These are phyloP conservation scores for Brachionus rotundiformis DNA, from an alignment of 1,140 invertebrate species.

Conservation along the genomic window DNA sequence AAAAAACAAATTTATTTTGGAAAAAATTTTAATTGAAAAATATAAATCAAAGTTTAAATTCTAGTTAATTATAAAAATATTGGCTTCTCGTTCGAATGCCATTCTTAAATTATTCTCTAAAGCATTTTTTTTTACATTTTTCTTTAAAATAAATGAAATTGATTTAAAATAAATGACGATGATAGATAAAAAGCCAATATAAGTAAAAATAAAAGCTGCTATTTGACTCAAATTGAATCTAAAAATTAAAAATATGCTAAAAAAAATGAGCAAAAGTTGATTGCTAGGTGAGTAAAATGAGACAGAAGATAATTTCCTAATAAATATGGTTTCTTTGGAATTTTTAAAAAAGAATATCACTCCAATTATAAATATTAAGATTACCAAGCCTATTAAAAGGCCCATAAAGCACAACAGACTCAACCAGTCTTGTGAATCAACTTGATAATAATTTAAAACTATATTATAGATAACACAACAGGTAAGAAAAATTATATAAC, in stretches of 20 bases:
- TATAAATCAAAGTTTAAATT: too few relatives aligned
- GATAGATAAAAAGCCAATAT: neutral
- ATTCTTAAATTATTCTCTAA: neutral
- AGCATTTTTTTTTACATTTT: neutral
- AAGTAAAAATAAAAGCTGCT: neutral
- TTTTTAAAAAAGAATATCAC: neutral
- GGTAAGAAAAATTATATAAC: neutral
- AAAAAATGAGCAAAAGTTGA: neutral
- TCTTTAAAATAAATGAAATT: neutral
- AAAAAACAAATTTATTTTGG: too few relatives aligned
- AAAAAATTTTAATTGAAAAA: too few relatives aligned
- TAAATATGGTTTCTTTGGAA: neutral
- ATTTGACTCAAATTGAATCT: neutral
- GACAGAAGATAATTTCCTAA: neutral
- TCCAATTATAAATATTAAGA: neutral
- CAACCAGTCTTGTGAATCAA: neutral
- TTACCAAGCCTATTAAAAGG: neutral
- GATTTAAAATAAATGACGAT: neutral
- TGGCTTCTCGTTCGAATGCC: neutral
- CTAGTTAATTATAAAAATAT: neutral
- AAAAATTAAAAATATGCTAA: conserved; percentile 3
- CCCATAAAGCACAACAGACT: neutral
- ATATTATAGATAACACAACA: conserved; percentile 7
- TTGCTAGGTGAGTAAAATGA: neutral
- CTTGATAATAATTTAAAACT: conserved; percentile 15